Percentiles rank a stretch among this genome's conserved stretches.
These are phyloP conservation scores for Arizona elegans DNA, from an alignment of 2,113 vertebrate genomes.

Conservation along the genomic window DNA sequence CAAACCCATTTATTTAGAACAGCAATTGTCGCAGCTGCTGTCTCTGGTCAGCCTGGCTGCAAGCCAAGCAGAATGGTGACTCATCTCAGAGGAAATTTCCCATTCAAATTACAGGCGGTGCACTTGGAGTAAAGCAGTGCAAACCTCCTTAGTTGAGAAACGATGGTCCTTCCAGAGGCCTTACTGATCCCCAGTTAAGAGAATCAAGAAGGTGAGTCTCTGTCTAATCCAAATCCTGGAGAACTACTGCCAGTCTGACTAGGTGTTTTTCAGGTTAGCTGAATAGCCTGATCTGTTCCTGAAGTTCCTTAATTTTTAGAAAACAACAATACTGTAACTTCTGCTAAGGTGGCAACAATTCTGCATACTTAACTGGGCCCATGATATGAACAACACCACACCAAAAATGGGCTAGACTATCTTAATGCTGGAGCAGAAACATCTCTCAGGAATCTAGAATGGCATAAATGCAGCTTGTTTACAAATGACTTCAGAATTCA, in stretches of 20 bases:
- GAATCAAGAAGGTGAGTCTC: neutral
- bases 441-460: neutral
- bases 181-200: neutral
- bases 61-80: neutral
- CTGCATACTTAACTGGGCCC: neutral
- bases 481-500: neutral
- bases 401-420: neutral
- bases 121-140: neutral
- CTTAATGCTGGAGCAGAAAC: neutral
- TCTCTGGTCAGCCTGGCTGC: neutral
- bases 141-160: neutral
- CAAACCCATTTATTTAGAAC: neutral
- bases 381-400: neutral
- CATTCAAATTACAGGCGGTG: neutral
- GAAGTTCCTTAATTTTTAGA: neutral
- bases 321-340: neutral
- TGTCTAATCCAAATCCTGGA: neutral
- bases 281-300: neutral
- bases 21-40: neutral
- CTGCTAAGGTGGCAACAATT: neutral
- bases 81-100: neutral
- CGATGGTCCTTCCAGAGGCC: neutral
- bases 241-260: neutral
- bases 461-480: neutral
- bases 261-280: neutral